phyloP scores from a whole-genome alignment of 2,113 vertebrate genomes.

The Calidris pugnax region DNA sequence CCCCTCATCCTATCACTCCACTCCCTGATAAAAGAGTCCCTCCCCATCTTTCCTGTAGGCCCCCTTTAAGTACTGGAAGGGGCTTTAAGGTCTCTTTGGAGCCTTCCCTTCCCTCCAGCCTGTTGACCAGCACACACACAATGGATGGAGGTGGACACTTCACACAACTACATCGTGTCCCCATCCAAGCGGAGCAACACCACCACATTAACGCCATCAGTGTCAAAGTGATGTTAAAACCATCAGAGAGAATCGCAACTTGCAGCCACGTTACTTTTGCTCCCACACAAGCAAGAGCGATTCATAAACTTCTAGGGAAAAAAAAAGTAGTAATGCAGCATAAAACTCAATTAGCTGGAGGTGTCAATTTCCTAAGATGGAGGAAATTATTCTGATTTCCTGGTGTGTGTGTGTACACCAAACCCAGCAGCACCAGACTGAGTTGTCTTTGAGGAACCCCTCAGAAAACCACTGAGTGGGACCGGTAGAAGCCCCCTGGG shows the following conservation, averaged over 20 bases:
- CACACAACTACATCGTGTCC: neutral
- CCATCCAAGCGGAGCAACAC: neutral
- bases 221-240: too few relatives aligned
- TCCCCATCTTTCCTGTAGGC: neutral
- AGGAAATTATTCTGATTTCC: neutral
- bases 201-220: neutral
- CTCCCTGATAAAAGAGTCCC: neutral
- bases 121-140: neutral
- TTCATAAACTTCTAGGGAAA: neutral
- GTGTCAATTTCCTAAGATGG: neutral
- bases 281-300: too few relatives aligned
- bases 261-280: neutral
- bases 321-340: neutral
- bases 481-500: neutral
- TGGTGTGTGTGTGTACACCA: neutral
- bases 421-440: neutral
- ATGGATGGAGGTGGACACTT: fast-evolving
- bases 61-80: neutral
- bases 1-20: neutral
- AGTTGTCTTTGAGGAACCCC: neutral
- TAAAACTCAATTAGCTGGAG: neutral
- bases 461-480: neutral
- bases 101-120: neutral
- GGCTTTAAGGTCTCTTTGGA: neutral
- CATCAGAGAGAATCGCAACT: neutral